Evolutionary conservation across 2,888 invertebrate species (phyloP).

Genomic region (Petrolisthes manimaculis): DNA sequence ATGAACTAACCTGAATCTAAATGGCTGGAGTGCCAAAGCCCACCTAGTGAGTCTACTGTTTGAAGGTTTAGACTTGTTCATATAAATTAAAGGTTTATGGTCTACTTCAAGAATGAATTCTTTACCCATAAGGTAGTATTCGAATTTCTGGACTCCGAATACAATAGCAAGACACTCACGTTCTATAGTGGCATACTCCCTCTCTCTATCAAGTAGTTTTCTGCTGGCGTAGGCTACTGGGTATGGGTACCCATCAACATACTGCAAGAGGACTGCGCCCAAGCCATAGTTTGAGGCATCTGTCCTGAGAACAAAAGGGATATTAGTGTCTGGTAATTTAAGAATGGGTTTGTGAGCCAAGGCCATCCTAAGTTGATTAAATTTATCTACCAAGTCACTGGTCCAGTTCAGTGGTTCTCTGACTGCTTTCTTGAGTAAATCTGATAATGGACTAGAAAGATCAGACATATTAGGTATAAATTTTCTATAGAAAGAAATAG

Average conservation of each 20-base stretch:
- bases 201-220: neutral
- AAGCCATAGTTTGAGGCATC: neutral
- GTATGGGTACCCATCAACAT: neutral
- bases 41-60: conserved; percentile 12
- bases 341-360: neutral
- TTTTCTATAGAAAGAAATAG: conserved; percentile 24
- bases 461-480: conserved; percentile 8
- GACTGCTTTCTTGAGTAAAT: conserved; percentile 6
- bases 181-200: neutral
- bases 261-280: neutral
- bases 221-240: conserved; percentile 9
- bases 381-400: neutral
- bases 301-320: neutral
- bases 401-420: conserved; percentile 4
- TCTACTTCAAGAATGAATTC: conserved; percentile 17
- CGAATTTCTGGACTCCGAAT: conserved; percentile 2
- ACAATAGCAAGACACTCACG: conserved; percentile 26
- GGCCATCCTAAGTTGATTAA: neutral
- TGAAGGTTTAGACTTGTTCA: neutral
- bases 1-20: conserved; percentile 24
- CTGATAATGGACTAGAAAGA: conserved; percentile 18
- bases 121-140: neutral
- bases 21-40: conserved; percentile 24
- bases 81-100: conserved; percentile 17
- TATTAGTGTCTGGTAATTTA: conserved; percentile 6